These are phyloP conservation scores for Hoplias malabaricus DNA, from an alignment of 2,113 vertebrate genomes.

Conservation along the genomic window DNA sequence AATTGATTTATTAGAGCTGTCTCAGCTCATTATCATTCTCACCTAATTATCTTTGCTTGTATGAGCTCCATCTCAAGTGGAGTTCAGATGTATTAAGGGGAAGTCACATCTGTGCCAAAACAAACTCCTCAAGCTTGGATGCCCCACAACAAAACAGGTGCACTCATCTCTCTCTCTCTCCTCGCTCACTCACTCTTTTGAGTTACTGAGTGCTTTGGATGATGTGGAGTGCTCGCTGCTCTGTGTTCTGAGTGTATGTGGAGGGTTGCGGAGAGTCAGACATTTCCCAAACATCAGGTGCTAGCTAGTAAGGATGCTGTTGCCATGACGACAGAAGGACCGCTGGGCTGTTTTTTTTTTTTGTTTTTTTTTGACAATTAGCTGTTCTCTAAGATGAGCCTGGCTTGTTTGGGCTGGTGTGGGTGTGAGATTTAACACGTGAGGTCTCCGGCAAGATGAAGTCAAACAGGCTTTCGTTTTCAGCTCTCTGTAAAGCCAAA, in stretches of 20 bases:
- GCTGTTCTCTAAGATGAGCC: constrained; percentile 28
- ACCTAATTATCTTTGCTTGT: neutral
- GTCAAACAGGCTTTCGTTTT: constrained; percentile 23
- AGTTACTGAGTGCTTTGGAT: constrained; percentile 9
- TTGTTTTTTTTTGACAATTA: constrained; percentile 45
- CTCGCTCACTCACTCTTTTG: neutral
- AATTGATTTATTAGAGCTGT: neutral
- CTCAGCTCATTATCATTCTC: neutral
- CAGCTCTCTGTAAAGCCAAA: neutral
- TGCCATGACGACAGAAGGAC: constrained; percentile 43
- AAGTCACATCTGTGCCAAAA: neutral
- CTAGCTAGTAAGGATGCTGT: constrained; percentile 35
- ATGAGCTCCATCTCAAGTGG: neutral
- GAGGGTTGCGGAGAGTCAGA: constrained; percentile 32
- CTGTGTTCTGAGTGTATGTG: constrained; percentile 6
- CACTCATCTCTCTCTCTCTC: neutral
- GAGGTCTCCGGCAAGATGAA: constrained; percentile 29
- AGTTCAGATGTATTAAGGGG: neutral
- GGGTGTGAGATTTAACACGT: constrained; percentile 28
- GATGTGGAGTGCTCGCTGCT: constrained; percentile 39
- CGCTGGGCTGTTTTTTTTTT: constrained; percentile 25
- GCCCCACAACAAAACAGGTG: neutral
- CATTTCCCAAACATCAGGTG: constrained; percentile 39
- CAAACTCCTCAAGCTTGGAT: neutral
- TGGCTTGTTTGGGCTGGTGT: constrained; percentile 35